Percentiles rank a stretch among this genome's conserved stretches.
phyloP scores from a whole-genome alignment of 1,140 invertebrate species.

The Papilio helenus region DNA sequence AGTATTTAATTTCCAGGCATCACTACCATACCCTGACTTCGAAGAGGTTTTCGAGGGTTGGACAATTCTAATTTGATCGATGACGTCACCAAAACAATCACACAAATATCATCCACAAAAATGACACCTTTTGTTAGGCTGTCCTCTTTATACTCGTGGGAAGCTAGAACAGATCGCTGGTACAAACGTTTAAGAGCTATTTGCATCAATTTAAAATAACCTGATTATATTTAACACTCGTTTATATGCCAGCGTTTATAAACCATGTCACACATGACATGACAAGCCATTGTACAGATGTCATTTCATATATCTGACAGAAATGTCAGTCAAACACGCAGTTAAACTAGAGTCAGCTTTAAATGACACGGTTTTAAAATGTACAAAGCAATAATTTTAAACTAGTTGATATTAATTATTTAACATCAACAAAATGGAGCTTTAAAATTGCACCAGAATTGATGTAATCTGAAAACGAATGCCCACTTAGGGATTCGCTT shows the following conservation, averaged over 20 bases:
- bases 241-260: slow-evolving; percentile 4
- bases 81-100: too few species aligned
- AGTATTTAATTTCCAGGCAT: too few species aligned
- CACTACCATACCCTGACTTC: too few species aligned
- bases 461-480: neutral
- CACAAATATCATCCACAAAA: too few species aligned
- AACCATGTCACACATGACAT: slow-evolving; percentile 6
- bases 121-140: neutral
- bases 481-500: neutral
- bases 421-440: neutral
- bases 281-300: slow-evolving; percentile 7
- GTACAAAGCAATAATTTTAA: neutral
- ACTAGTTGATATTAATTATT: neutral
- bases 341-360: neutral
- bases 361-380: neutral
- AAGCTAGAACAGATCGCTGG: neutral
- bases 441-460: neutral
- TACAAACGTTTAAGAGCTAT: neutral
- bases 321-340: neutral
- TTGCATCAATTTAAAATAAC: slow-evolving; percentile 5
- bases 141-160: neutral
- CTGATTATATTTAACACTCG: slow-evolving; percentile 16
- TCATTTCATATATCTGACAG: slow-evolving; percentile 13
- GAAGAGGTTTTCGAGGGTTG: too few species aligned
- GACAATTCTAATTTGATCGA: too few species aligned